Base-by-base conservation (phyloP, 2,888 invertebrate genomes). In the Plebejus argus region DNA sequence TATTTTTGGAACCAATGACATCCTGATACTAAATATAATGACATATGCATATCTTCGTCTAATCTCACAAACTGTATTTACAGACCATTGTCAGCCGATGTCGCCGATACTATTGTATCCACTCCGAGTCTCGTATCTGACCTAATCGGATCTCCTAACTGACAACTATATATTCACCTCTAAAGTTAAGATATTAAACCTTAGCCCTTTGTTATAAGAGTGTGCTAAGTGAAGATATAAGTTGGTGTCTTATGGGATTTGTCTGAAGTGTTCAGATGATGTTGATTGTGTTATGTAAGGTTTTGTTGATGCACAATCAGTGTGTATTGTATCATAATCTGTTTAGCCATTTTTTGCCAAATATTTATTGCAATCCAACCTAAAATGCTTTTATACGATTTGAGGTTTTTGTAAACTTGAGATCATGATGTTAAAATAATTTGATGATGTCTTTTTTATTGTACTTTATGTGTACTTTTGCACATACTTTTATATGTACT, bases 261-360 rank as follows among this genome's bases (percentile, higher is more conserved):
- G 91, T 91, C 89, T 89, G 87, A 83, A 87, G 83, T 86, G 88
- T 90, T 91, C 90, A 92, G 89, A 90, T 91, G 88, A 87, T 85
- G 88, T 88, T 92, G 92, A 92, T 92, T 92, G 90, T 88, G 89
- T 91, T 90, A 88, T 90, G 88, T 89, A 88, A 90, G 86, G 85
- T 89, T 89, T 87, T 86, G 86, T 86, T 89, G 90, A 84, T 83
- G 82, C 78, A 80, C 79, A 77, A 77, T 77, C 71, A 56, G 56
- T 82, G 83, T 82, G 81, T 83, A 66, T 71, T 20, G 72, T 72
- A 61, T 72, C 77, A 35, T 77, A 23, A 77, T 56, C 56, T 28
- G 58, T 58, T 58, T 23, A 35, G 58, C 58, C 2, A 23, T 39
- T 39, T 61, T 76, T 76, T 76, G 18, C 12, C 23, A 39, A 23